These are phyloP conservation scores for Cavia aperea DNA, from an alignment of 2,113 vertebrate species.

Conservation along the genomic window DNA sequence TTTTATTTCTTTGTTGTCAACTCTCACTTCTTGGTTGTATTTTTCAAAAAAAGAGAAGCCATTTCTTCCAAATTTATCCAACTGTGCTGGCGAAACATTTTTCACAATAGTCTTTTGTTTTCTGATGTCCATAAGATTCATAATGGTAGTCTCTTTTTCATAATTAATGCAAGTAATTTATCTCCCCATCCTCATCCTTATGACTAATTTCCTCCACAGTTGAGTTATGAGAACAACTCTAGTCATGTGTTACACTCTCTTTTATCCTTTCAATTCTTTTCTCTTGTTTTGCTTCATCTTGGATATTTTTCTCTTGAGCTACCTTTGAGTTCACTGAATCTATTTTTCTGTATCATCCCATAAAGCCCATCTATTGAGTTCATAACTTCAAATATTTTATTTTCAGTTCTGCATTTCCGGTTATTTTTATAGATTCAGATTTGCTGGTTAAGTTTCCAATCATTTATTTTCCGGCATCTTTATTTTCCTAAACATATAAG, in stretches of 20 bases:
- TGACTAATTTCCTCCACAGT: not conserved
- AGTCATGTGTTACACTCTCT: not conserved
- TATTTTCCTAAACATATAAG: conserved; percentile 21
- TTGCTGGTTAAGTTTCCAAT: conserved; percentile 1
- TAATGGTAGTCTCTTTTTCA: not conserved
- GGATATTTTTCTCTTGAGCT: not conserved
- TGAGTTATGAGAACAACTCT: not conserved
- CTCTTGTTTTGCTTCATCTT: not conserved
- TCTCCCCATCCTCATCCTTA: not conserved
- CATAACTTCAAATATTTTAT: not conserved
- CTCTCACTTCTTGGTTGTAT: not conserved
- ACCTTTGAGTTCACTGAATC: not conserved
- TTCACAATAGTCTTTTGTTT: not conserved
- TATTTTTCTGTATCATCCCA: not conserved
- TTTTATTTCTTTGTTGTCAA: not conserved
- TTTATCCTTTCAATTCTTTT: not conserved
- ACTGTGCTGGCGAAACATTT: not conserved
- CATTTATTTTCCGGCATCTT: not conserved
- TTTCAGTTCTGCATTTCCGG: not conserved
- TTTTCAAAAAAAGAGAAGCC: not conserved
- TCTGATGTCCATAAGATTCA: not conserved
- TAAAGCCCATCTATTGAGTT: not conserved
- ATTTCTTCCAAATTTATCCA: conserved; percentile 6
- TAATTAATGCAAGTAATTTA: not conserved
- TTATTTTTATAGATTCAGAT: not conserved